Base-by-base conservation (phyloP, 2,797 vertebrate genomes). In the Remorina albescens region DNA sequence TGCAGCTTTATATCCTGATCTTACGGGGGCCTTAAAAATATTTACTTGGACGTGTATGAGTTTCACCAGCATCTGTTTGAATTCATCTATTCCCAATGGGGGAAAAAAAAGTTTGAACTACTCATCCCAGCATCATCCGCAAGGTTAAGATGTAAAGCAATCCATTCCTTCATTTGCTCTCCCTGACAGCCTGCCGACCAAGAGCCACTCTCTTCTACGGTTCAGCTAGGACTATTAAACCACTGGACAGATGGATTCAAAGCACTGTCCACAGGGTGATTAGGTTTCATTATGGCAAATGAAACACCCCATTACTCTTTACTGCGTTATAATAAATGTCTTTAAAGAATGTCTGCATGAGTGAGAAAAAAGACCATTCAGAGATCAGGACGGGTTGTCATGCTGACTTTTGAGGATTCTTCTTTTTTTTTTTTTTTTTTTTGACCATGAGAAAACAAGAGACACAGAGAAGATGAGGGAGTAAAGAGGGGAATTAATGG, bases 291-390 rank as follows among this genome's bases (percentile, higher is more conserved):
- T 85, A 90, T 85, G 80, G 63, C 82, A 90, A 93, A 92, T 91
- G 86, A 92, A 94, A 92, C 90, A 93, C 86, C 67, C 84, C 90
- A 91, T 92, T 89, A 92, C 85, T 67, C 77, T 91, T 91, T 81
- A 91, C 74, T 81, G 76, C 85, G 71, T 59, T 82, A 84, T 82
- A 88, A 88, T 88, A 93, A 91, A 90, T 85, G 85, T 86, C 85
- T 91, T 73, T 58, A 78, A 91, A 86, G 79, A 89, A 90, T 80
- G 80, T 73, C 55, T 67, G 32, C 63, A 50, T 56, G 49, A 74
- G 74, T 74, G 6, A 34, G 57, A 36, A 42, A 76, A 67, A 44
- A 46, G 5, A 77, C 42, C 32, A 60, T 70, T 76, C 63, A 70
- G 16, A 78, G 78, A 90, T 82, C 71, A 71, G 16, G 47, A 69